phyloP scores from a whole-genome alignment of 2,113 vertebrate species.

The Zingel zingel region DNA sequence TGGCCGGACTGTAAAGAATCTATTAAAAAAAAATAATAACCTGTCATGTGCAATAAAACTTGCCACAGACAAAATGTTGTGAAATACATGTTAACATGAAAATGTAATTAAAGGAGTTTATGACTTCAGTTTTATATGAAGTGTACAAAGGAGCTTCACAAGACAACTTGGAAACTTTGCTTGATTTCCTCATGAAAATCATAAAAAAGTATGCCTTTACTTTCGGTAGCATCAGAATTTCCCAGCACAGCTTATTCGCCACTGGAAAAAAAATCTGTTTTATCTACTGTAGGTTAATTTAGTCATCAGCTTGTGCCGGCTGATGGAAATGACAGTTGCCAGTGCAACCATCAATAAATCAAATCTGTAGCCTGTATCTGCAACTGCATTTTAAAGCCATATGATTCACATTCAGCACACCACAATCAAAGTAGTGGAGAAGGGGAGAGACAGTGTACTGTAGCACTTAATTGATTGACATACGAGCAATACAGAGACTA shows the following conservation, averaged over 20 bases:
- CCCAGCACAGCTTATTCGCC: background rate
- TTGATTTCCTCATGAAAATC: background rate
- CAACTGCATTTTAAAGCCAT: background rate
- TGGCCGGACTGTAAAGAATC: constrained; percentile 4
- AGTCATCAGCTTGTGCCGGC: background rate
- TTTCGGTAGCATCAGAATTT: background rate
- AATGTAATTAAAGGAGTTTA: constrained; percentile 16
- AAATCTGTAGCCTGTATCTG: background rate
- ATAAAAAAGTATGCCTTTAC: background rate
- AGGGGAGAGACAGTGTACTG: background rate
- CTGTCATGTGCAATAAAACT: constrained; percentile 1
- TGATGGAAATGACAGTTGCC: background rate
- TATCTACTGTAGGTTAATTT: background rate
- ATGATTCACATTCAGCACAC: background rate
- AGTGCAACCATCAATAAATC: background rate
- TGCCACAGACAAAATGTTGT: background rate
- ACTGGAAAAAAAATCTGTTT: background rate
- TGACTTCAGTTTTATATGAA: background rate
- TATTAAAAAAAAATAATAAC: background rate
- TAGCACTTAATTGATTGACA: background rate
- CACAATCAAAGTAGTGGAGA: background rate
- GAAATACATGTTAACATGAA: constrained; percentile 39
- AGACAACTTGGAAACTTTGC: background rate
- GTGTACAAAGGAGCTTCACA: background rate
- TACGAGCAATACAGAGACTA: background rate